Base-by-base conservation (phyloP, 2,113 vertebrate species). In the Aleadryas rufinucha region DNA sequence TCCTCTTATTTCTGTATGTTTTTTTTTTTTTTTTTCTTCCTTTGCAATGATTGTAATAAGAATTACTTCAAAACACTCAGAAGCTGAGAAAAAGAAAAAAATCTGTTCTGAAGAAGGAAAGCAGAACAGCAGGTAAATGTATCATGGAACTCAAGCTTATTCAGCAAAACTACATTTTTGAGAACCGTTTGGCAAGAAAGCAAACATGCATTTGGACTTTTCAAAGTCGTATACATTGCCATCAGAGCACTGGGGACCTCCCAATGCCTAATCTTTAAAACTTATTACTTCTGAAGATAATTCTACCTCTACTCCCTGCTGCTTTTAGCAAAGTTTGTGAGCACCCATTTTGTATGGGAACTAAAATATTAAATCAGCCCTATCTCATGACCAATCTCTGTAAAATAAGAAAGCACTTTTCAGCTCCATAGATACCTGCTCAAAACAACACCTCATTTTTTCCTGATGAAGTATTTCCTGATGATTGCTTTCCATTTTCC, bases 81-180 rank as follows among this genome's bases (percentile, higher is more conserved):
- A 91, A 83, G 52, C 12, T 60, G 41, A 76, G 41, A 66, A 81
- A 57, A 21, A 71, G 21, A 47, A 91, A 91, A 87, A 72, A 79
- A 3, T 39, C 24, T 5, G 16, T 33, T 7, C 37, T 76, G 78
- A 56, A 76, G 45, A 65, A 52, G 22, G 18, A 82, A 83, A 85
- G 41, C 10, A n/a, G 27, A 87, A 53, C 5, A 69, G 26, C 31
- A 69, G 45, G n/a, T 60, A 82, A 72, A 82, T 33, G 11, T 26
- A 22, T 68, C 1, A 10, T 3, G n/a, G 86, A 64, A 85, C 4
- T 16, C 49, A 45, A 79, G 37, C 1, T 90, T 59, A 35, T 84
- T 69, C 27, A 69, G 65, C 37, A 77, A 86, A 92, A 24, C 11
- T 22, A 72, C 37, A 33, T 79, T 79, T 87, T 52, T 72, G 4